Evolutionary conservation across 64 coral and sea anemone species (phyloP), one percentile per base, ranked within the genome.

Genomic region (Cladopsammia gracilis): DNA sequence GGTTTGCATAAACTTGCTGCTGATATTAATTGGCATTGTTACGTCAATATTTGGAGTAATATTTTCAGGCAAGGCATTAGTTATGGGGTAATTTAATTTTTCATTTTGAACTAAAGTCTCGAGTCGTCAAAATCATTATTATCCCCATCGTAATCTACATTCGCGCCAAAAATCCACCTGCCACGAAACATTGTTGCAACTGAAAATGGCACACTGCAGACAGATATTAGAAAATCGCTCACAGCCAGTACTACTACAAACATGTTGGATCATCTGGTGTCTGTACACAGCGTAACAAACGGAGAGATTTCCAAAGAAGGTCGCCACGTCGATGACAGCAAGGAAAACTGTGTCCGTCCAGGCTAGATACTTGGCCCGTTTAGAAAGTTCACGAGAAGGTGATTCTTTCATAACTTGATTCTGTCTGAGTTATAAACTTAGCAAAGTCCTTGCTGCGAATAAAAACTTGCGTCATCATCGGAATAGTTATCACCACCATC

Each of bases 121-220:
- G 34, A 34, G 34, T 34, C 34, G 34, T 34, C 34, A 34, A 34
- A 34, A 34, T 34, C 34, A 34, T 34, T 34, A 34, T 34, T 34
- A 2, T 34, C 34, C 0, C 34, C 34, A 34, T 34, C 34, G 34
- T 34, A 34, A 34, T 34, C 34, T 34, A 95, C 52, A 3, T 3
- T 24, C 22, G 58, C 16, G 7, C 73, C 80, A 76, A 95, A 90
- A 18, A 85, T 24, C 93, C 93, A 90, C 26, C 74, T 7, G 10
- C 93, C 87, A 18, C 65, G 57, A 16, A 95, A 51, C 15, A 95
- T 61, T 48, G 83, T 78, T 72, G 64, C 64, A 24, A 78, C 50
- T 23, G 80, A 78, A 91, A 90, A 73, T 45, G 93, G 93, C 88
- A 95, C 91, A 70, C 88, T 91, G 3, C 76, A 14, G 15, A 11